These are phyloP conservation scores for Eonycteris spelaea DNA, from an alignment of 2,113 vertebrate species.

Conservation along the genomic window DNA sequence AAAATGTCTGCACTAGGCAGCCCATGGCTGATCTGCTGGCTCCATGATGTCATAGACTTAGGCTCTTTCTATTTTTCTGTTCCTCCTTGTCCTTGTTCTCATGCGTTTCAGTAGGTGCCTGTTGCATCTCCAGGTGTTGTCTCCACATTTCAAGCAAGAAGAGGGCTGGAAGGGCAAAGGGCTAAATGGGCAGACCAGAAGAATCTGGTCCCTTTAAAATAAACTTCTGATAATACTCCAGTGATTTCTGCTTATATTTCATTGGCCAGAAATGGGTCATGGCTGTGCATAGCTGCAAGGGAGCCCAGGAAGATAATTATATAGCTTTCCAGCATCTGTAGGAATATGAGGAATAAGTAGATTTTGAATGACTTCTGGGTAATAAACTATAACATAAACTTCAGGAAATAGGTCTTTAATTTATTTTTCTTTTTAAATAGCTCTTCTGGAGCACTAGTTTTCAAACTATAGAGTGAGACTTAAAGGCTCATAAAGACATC, in stretches of 20 bases:
- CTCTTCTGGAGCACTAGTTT: neutral
- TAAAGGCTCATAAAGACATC: neutral
- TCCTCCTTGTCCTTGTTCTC: neutral
- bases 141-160: neutral
- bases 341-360: neutral
- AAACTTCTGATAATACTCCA: neutral
- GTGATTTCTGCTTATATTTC: neutral
- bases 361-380: neutral
- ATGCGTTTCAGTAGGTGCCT: neutral
- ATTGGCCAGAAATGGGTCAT: neutral
- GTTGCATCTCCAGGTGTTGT: neutral
- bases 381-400: neutral
- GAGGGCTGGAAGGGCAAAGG: neutral
- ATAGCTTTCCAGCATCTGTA: neutral
- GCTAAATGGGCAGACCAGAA: neutral
- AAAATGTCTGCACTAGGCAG: neutral
- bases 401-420: neutral
- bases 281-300: neutral
- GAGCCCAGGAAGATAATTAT: neutral
- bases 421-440: conserved; percentile 3
- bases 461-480: neutral
- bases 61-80: neutral
- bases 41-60: neutral
- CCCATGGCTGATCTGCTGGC: neutral
- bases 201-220: neutral